Evolutionary conservation across 2,888 invertebrate species (phyloP).

Genomic region (Thecophora atra): DNA sequence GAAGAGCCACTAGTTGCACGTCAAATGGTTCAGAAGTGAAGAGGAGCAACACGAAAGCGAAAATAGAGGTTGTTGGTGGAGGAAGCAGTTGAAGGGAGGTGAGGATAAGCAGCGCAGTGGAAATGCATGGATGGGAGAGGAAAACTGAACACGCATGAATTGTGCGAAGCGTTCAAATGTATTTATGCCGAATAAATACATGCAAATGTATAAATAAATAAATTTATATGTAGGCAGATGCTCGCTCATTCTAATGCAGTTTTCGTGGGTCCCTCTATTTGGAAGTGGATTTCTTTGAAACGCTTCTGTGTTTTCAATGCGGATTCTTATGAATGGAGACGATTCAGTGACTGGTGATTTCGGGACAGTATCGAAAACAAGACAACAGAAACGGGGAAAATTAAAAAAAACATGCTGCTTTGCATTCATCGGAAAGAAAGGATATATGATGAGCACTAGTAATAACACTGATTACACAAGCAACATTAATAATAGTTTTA

Average conservation of each 20-base stretch:
- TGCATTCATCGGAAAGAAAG: no score
- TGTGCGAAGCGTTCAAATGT: neutral
- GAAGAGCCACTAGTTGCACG: constrained; percentile 25
- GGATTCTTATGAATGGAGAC: constrained; percentile 11
- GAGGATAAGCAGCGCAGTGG: neutral
- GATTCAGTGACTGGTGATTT: neutral
- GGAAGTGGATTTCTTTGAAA: no score
- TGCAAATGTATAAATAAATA: neutral
- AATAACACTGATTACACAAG: no score
- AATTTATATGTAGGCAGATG: no score
- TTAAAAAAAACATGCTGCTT: no score
- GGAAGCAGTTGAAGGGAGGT: neutral
- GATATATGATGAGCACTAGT: no score
- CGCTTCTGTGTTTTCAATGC: neutral
- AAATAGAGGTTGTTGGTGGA: no score
- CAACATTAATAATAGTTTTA: no score
- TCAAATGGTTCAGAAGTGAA: constrained; percentile 14
- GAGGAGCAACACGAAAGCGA: neutral
- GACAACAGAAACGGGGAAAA: constrained; percentile 28
- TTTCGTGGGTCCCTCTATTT: no score
- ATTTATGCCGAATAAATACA: neutral
- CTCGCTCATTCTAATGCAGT: no score
- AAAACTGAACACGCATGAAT: constrained; percentile 19
- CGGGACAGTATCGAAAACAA: constrained; percentile 7
- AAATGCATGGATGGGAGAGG: neutral